phyloP scores from a whole-genome alignment of 2,113 vertebrate genomes.

The Pseudois nayaur region DNA sequence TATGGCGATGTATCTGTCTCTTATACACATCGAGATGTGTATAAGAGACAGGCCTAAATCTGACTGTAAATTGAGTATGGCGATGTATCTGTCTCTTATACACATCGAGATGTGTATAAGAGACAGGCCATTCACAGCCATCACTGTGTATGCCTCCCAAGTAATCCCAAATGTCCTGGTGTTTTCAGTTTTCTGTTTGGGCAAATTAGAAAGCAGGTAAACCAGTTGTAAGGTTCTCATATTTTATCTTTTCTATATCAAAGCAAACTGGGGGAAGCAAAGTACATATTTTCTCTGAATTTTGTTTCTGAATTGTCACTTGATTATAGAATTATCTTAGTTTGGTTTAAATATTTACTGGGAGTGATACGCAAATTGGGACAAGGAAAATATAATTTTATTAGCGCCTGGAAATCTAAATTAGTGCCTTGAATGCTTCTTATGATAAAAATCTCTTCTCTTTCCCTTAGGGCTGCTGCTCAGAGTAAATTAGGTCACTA shows the following conservation, averaged over 20 bases:
- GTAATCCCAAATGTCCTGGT: neutral
- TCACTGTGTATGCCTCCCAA: neutral
- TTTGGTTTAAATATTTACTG: conserved; percentile 27
- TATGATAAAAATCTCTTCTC: conserved; percentile 28
- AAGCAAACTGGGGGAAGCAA: neutral
- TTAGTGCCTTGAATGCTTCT: neutral
- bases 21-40: too few relatives aligned
- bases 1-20: too few relatives aligned
- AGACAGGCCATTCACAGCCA: neutral
- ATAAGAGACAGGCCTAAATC: too few relatives aligned
- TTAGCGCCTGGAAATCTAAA: conserved; percentile 16
- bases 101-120: too few relatives aligned
- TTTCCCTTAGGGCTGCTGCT: conserved; percentile 90
- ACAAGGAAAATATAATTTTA: neutral
- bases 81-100: too few relatives aligned
- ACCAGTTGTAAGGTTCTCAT: neutral
- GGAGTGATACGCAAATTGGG: neutral
- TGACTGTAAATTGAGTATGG: too few relatives aligned
- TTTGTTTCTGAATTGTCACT: neutral
- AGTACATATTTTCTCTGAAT: conserved; percentile 5
- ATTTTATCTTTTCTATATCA: neutral
- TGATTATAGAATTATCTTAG: neutral
- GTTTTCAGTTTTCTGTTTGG: conserved; percentile 10
- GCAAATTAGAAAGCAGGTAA: neutral
- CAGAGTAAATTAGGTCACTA: conserved; percentile 95